Conservation (phyloP, 2,113 vertebrate species). For the Brachypteracias leptosomus region DNA sequence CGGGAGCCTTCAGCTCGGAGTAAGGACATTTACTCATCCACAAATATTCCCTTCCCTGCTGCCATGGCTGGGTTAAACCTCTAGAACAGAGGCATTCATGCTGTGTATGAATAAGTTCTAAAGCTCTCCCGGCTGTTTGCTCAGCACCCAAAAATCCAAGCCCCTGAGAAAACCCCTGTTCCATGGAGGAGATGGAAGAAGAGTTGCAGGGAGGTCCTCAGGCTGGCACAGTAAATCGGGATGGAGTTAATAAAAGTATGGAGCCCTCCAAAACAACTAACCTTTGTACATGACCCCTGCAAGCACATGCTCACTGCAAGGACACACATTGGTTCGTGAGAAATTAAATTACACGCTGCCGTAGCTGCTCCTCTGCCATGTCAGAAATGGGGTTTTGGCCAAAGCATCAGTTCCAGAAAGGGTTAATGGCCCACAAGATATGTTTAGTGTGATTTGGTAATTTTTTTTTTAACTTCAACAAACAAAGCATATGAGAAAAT, state of each 20-base stretch:
- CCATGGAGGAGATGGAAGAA: not conserved
- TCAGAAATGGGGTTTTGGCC: not conserved
- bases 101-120: not conserved
- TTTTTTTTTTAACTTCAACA: not conserved
- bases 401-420: not conserved
- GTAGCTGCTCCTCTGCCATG: not conserved
- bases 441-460: not conserved
- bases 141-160: not conserved
- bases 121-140: not conserved
- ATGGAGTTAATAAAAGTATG: not conserved
- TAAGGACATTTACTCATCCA: not conserved
- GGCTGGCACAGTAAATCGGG: not conserved
- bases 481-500: slow-evolving; percentile 54
- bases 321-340: fast-evolving
- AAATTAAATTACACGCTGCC: not conserved
- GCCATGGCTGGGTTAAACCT: not conserved
- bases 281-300: not conserved
- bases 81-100: not conserved
- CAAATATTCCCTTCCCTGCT: not conserved
- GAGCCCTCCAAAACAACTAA: not conserved
- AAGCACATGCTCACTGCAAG: not conserved
- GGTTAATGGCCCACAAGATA: not conserved
- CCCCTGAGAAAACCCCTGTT: not conserved
- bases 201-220: not conserved
- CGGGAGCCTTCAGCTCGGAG: not conserved